Base-by-base conservation (phyloP, 2,888 invertebrate genomes). In the Seladonia tumulorum region DNA sequence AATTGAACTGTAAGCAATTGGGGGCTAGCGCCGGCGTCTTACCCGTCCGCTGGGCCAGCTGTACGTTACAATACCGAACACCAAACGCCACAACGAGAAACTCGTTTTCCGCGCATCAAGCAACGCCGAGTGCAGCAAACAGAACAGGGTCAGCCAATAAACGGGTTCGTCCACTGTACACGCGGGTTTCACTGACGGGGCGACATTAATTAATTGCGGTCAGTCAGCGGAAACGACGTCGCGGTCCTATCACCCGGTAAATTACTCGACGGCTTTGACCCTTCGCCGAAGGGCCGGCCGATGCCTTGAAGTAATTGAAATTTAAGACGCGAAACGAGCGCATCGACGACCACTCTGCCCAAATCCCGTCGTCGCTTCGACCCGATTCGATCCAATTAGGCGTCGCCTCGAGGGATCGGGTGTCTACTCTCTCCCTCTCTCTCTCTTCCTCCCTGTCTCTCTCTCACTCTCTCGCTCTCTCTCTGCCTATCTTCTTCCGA, bases 351-450 rank as follows among this genome's bases (percentile, higher is more conserved):
- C 82, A 83, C 85, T 76, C 85, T 73, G 63, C 66, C 63, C 73
- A 12, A 66, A 85, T 86, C 83, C 74, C 79, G 88, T 79, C 88
- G 88, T 88, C 81, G 88, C 88, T 78, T 89, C 89, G 85, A 88
- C 89, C 88, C 91, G 91, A 91, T 92, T 92, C 93, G 90, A 93
- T 93, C 92, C 93, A 93, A 93, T 93, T 93, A 93, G 91, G 89
- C 82, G 78, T 77, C 81, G 89, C 89, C 91, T 88, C 86, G 80
- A 82, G 87, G 91, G 87, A 63, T 70, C 82, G 87, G 71, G 74
- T 78, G 53, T 76, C 75, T 35, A 63, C 53, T 68, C 53, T 35
- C 47, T 35, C 74, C 76, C 73, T 22, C 1, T 1, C 35, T 22
- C 68, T 3, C 68, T 29, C 53, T 47, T 16, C 0, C 60, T 60